Evolutionary conservation across 2,888 invertebrate genomes (phyloP), one percentile per base, ranked within the genome.

Genomic region (Herminia tarsipennalis): DNA sequence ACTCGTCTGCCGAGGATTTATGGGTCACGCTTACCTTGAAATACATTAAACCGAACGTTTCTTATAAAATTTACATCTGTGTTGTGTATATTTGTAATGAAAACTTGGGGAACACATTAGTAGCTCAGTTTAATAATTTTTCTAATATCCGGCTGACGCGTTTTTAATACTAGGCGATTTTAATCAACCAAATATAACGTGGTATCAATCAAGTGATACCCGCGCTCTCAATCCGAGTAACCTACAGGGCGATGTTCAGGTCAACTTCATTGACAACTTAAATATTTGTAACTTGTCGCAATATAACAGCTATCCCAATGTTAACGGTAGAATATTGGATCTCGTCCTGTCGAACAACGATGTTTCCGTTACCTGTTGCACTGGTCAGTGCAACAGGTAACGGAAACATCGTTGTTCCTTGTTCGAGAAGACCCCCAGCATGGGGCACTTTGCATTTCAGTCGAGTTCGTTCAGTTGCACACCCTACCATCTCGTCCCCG

Each of bases 1-100:
- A n/a, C 2, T 16, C 28, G 2, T 14, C 29, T 1, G 33, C 29
- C 0, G 40, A 40, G 12, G 40, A 40, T 13, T 8, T 40, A 8
- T 40, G 40, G 40, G 20, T 40, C n/a, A 33, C 40, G 6, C 8
- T 40, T 2, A 40, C 28, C 0, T 17, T 42, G 0, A 14, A 35
- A 6, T 8, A 6, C 8, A 35, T 22, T 2, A 42, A 13, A 10
- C 42, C 42, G 1, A 8, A 14, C n/a, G 14, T 35, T 0, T 2
- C 24, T 0, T 35, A 35, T 10, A 42, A 35, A 24, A 22, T 35
- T 9, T 35, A 42, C 9, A 42, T 5, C n/a, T n/a, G n/a, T n/a
- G n/a, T n/a, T n/a, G n/a, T n/a, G n/a, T n/a, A n/a, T n/a, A n/a
- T n/a, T n/a, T 42, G 33, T 20, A 13, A 6, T 14, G 20, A 40